Base-by-base conservation (phyloP, 2,113 vertebrate species). In the Daubentonia madagascariensis region DNA sequence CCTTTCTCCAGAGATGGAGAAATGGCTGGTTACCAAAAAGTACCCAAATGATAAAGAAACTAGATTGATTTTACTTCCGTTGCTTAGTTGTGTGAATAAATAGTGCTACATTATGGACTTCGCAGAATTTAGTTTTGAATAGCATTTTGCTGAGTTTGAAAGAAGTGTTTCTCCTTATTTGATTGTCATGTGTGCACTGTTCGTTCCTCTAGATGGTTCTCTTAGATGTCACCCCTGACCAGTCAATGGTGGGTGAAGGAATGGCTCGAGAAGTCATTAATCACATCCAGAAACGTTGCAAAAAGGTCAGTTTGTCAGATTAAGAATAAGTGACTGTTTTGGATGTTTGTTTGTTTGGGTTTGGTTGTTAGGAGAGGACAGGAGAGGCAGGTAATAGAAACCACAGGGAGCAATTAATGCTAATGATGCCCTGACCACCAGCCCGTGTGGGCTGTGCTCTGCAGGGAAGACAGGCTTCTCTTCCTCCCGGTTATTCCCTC, bases 191-290 rank as follows among this genome's bases (percentile, higher is more conserved):
- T 80, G 0, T 30, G 10, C 14, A 22, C 65, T 37, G 3, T 98
- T 73, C 28, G 0, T 86, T 96, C 70, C 65, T 45, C 30, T 57
- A 99, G 99, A 99, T 99, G 95, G 99, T 99, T 96, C 99, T 99
- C 84, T 97, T 99, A 76, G 99, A 99, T 59, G 98, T 99, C 93
- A 99, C 99, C 32, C 99, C 99, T 3, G 99, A 99, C 98, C 99
- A 99, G 98, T 99, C 99, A 70, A 99, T 99, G 99, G 97, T 99
- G 84, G 99, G 99, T 95, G 99, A 99, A 98, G 99, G 99, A 4
- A 99, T 99, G 96, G 99, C 99, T 80, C 98, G 99, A 59, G 99
- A 99, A 84, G 99, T 99, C 97, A 99, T 99, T 97, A 99, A 99
- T 98, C 99, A 99, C 97, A 99, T 99, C 97, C 99, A 99, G 99